These are phyloP conservation scores for Alosa sapidissima DNA, from an alignment of 2,797 vertebrate genomes.

Conservation along the genomic window DNA sequence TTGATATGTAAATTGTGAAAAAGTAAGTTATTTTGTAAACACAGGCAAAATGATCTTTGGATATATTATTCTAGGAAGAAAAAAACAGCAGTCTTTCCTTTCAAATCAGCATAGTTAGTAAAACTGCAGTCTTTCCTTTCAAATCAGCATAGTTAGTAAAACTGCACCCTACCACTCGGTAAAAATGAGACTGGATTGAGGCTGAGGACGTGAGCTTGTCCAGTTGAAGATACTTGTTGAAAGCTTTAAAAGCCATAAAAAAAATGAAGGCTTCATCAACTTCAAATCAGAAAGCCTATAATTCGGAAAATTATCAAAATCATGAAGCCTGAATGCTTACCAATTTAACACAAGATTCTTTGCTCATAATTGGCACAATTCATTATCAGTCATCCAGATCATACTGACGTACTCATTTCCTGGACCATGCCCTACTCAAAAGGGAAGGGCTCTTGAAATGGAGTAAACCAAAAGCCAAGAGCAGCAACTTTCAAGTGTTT, in stretches of 20 bases:
- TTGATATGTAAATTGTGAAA: neutral
- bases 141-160: neutral
- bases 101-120: neutral
- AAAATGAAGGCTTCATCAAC: neutral
- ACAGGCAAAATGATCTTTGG: neutral
- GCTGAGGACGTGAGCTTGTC: neutral
- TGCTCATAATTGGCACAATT: neutral
- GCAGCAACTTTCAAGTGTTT: constrained; percentile 16
- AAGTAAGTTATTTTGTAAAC: neutral
- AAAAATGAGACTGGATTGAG: neutral
- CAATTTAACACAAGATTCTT: neutral
- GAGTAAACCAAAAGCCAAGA: neutral
- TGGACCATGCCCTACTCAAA: neutral
- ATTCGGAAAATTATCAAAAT: neutral
- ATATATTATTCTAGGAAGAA: neutral
- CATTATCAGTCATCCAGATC: neutral
- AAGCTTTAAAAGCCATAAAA: neutral
- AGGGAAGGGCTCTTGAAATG: neutral
- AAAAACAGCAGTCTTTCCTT: neutral
- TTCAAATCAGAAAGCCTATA: neutral
- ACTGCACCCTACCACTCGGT: neutral
- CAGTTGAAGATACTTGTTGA: neutral
- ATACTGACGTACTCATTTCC: neutral
- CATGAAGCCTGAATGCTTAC: neutral
- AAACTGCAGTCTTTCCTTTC: neutral